These are phyloP conservation scores for Mesorhabditis spiculigera DNA, from an alignment of 2,888 invertebrate genomes.

Conservation along the genomic window DNA sequence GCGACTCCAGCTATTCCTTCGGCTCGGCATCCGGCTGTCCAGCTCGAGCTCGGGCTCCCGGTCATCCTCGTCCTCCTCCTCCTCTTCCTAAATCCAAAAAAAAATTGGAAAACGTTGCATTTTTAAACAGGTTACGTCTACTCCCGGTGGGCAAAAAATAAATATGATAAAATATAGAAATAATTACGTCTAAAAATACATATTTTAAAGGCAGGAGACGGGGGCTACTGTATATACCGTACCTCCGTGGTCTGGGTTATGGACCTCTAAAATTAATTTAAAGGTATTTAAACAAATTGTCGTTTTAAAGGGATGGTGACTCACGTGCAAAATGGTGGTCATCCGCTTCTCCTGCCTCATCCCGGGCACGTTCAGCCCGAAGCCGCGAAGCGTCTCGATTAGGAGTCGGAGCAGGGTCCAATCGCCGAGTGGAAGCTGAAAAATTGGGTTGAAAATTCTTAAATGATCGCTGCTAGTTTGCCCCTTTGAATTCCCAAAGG, in stretches of 20 bases:
- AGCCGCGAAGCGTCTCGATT: conserved; percentile 50
- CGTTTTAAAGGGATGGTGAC: conserved; percentile 8
- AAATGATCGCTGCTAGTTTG: too few relatives aligned
- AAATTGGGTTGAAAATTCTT: conserved; percentile 9
- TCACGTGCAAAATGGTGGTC: conserved; percentile 7
- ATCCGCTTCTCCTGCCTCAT: conserved; percentile 21
- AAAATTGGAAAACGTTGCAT: not conserved
- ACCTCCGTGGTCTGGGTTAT: too few relatives aligned
- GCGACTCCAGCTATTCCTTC: not conserved
- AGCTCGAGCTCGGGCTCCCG: not conserved
- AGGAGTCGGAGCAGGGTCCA: conserved; percentile 56
- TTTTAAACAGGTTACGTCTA: not conserved
- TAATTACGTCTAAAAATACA: too few relatives aligned
- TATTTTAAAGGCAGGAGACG: too few relatives aligned
- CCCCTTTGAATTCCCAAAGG: too few relatives aligned
- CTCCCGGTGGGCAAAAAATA: too few relatives aligned
- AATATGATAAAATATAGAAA: too few relatives aligned
- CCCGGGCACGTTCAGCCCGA: conserved; percentile 35
- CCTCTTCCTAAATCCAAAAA: not conserved
- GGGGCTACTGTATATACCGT: too few relatives aligned
- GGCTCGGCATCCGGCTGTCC: not conserved
- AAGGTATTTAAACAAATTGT: too few relatives aligned
- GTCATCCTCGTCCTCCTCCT: conserved; percentile 8
- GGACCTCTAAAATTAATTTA: too few relatives aligned
- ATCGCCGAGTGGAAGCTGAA: conserved; percentile 52